phyloP scores from a whole-genome alignment of 2,888 invertebrate genomes.

The Sesia apiformis region DNA sequence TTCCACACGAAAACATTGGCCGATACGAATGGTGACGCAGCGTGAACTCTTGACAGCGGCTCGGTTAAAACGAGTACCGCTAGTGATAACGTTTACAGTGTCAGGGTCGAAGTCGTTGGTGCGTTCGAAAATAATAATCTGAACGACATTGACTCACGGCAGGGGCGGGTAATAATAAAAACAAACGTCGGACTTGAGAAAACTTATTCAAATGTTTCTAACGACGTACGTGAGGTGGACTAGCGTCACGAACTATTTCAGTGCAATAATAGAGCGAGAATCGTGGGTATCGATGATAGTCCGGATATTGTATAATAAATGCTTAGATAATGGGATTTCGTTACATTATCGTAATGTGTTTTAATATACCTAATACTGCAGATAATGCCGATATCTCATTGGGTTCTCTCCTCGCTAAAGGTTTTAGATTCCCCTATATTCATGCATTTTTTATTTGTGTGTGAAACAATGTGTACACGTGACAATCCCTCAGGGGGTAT shows the following conservation, averaged over 20 bases:
- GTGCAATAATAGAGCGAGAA: slow-evolving; percentile 18
- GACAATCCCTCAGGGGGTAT: too few relatives aligned
- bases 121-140: slow-evolving; percentile 24
- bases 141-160: slow-evolving; percentile 27
- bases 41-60: slow-evolving; percentile 21
- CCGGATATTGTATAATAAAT: slow-evolving; percentile 10
- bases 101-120: slow-evolving; percentile 25
- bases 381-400: too few relatives aligned
- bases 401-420: too few relatives aligned
- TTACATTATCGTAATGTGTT: too few relatives aligned
- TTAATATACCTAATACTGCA: too few relatives aligned
- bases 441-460: too few relatives aligned
- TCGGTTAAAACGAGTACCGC: not conserved
- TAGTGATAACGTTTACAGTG: slow-evolving; percentile 30
- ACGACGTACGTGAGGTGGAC: slow-evolving; percentile 15
- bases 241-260: slow-evolving; percentile 24
- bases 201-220: slow-evolving; percentile 13
- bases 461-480: too few relatives aligned
- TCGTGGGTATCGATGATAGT: slow-evolving; percentile 15
- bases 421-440: too few relatives aligned
- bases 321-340: too few relatives aligned
- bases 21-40: slow-evolving; percentile 14
- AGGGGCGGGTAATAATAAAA: slow-evolving; percentile 22
- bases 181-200: slow-evolving; percentile 15
- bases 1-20: slow-evolving; percentile 18